These are phyloP conservation scores for Mesocricetus auratus DNA, from an alignment of 2,113 vertebrate species.

Conservation along the genomic window DNA sequence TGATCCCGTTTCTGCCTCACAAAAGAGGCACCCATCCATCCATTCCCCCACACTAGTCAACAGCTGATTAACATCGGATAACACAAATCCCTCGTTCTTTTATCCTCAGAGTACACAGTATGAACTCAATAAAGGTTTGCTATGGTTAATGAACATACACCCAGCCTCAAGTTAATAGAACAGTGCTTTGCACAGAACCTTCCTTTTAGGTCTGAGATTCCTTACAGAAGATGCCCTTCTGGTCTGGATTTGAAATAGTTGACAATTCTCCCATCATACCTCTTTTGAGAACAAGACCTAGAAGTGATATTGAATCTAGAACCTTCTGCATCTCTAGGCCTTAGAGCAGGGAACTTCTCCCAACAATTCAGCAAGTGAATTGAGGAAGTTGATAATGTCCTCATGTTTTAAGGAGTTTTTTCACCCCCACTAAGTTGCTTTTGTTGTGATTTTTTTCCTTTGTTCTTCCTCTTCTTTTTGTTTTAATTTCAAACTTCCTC, in stretches of 20 bases:
- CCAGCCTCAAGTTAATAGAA: not conserved
- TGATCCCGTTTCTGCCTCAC: no score
- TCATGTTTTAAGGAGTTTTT: not conserved
- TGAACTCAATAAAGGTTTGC: not conserved
- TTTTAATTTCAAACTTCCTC: constrained; percentile 9
- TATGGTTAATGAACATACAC: not conserved
- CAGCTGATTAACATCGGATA: not conserved
- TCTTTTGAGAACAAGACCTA: not conserved
- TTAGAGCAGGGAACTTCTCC: no score
- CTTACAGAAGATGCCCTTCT: not conserved
- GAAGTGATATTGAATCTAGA: not conserved
- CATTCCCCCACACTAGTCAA: not conserved
- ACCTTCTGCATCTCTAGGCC: not conserved
- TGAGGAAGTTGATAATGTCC: not conserved
- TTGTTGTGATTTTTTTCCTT: not conserved
- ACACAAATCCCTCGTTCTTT: not conserved
- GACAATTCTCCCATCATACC: accelerated
- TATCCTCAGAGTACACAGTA: not conserved
- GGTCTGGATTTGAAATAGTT: not conserved
- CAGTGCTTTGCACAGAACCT: not conserved
- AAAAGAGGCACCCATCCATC: not conserved
- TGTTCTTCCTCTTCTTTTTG: not conserved
- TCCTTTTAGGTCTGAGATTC: not conserved
- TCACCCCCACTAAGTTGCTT: not conserved
- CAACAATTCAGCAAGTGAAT: not conserved